Base-by-base conservation (phyloP, 2,797 vertebrate genomes). In the Micropoecilia bifurca region DNA sequence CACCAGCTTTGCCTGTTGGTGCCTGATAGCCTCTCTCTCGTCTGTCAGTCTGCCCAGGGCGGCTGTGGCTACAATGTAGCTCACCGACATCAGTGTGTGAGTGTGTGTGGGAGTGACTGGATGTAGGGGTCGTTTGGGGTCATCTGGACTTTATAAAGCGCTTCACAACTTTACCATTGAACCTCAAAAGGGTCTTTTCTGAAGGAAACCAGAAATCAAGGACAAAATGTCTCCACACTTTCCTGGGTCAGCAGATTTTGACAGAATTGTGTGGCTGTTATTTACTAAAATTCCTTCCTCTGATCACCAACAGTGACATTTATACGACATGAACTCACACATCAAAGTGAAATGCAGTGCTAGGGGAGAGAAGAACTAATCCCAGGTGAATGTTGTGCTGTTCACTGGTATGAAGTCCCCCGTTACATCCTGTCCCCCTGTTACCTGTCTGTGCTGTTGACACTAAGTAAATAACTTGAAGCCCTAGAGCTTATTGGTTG, bases 151-250 rank as follows among this genome's bases (percentile, higher is more conserved):
- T 55, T 7, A 55, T 55, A 10, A 55, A 55, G 8, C 22, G 7
- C 22, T 55, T 25, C 14, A 55, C 50, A 55, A 55, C 50, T n/a
- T 55, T 55, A 55, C 22, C 22, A 25, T 25, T 20, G 69, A 80
- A 77, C 71, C 69, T 80, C 76, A 73, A 12, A 4, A 14, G 12
- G 55, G 53, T 41, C 22, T 69, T 80, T 80, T 71, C 43, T 57
- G 9, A 28, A 16, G 48, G n/a, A 1, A 81, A 55, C 25, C 30
- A 30, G 12, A 5, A 14, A 20, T 79, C n/a, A 86, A 86, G 78
- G 55, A 74, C 61, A 45, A 59, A 47, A 36, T 1, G 3, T 72
- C 22, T 30, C 77, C 2, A 9, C 43, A 41, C 71, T 59, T 41
- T 22, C 39, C 61, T 61, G 47, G n/a, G 50, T 57, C 48, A 76